These are phyloP conservation scores for Rhinichthys klamathensis DNA, from an alignment of 2,113 vertebrate species.

Conservation along the genomic window DNA sequence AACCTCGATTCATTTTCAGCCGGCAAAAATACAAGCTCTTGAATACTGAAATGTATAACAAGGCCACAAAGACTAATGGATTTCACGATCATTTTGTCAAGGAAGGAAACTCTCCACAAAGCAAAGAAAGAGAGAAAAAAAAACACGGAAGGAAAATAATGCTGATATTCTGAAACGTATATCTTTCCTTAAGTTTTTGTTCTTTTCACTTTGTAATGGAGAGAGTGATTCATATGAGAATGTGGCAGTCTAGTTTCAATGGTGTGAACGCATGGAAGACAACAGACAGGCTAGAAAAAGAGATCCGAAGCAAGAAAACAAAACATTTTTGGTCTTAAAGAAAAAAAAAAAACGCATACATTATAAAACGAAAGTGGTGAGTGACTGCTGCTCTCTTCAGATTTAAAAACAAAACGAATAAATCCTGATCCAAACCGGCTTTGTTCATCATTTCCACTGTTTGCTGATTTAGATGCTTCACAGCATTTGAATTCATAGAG, in stretches of 20 bases:
- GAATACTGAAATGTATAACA: conserved; percentile 94
- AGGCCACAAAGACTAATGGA: conserved; percentile 84
- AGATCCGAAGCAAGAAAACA: conserved; percentile 72
- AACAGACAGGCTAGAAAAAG: conserved; percentile 67
- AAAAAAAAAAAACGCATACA: conserved; percentile 22
- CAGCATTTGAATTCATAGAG: conserved; percentile 77
- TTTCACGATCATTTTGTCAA: conserved; percentile 53
- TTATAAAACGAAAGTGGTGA: conserved; percentile 72
- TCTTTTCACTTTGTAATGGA: conserved; percentile 55
- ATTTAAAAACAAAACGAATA: conserved; percentile 54
- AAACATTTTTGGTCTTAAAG: conserved; percentile 44
- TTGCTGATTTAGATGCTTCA: conserved; percentile 72
- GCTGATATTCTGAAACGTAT: conserved; percentile 59
- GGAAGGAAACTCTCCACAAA: conserved; percentile 74
- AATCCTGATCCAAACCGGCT: conserved; percentile 69
- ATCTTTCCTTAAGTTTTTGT: conserved; percentile 60
- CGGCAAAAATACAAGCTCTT: conserved; percentile 84
- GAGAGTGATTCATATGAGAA: conserved; percentile 62
- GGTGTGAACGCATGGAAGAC: conserved; percentile 84
- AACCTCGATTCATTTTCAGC: conserved; percentile 83
- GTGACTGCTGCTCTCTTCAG: conserved; percentile 73
- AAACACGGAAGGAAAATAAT: conserved; percentile 47
- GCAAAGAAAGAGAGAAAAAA: conserved; percentile 66
- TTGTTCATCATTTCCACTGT: conserved; percentile 79
- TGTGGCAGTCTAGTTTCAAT: conserved; percentile 78